A percentile compares a stretch with the other conserved stretches of the same genome.
phyloP scores from a whole-genome alignment of 2,888 invertebrate species.

The Leucoma salicis region DNA sequence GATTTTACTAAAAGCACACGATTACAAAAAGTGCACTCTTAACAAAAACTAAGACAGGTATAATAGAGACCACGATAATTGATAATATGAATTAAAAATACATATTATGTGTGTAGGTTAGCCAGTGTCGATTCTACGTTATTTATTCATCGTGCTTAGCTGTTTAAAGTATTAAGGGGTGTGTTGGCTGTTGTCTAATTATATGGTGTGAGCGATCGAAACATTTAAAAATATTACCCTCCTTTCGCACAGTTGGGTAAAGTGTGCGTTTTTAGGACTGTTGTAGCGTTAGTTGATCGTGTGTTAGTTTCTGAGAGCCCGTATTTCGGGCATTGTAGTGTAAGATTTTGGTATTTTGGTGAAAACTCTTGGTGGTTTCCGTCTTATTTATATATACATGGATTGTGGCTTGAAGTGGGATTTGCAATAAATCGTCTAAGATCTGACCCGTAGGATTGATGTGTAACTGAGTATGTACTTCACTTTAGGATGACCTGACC shows the following conservation, averaged over 20 bases:
- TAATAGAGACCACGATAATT: conserved; percentile 62
- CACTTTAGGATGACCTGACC: no score
- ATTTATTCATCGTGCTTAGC: conserved; percentile 66
- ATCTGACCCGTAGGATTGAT: no score
- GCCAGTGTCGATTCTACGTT: conserved; percentile 43
- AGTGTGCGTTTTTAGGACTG: conserved; percentile 24
- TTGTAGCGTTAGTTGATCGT: conserved; percentile 21
- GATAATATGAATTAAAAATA: conserved; percentile 43
- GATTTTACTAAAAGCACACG: conserved; percentile 12
- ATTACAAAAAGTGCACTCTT: conserved; percentile 30
- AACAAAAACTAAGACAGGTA: conserved; percentile 57
- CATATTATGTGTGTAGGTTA: conserved; percentile 63
- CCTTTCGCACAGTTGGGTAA: neutral
- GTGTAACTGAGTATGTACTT: no score
- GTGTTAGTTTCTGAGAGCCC: conserved; percentile 8
- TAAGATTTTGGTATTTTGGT: neutral
- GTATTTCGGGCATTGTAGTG: conserved; percentile 1
- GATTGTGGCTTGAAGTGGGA: neutral
- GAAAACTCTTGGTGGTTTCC: conserved; percentile 2
- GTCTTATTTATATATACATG: no score
- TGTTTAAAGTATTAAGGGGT: conserved; percentile 39
- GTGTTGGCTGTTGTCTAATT: conserved; percentile 55
- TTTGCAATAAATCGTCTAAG: no score
- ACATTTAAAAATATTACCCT: conserved; percentile 6
- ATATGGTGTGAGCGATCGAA: conserved; percentile 60